Percentiles rank a stretch among this genome's conserved stretches.
Evolutionary conservation across 1,140 invertebrate genomes (phyloP).

Genomic region (Zaprionus camerounensis): DNA sequence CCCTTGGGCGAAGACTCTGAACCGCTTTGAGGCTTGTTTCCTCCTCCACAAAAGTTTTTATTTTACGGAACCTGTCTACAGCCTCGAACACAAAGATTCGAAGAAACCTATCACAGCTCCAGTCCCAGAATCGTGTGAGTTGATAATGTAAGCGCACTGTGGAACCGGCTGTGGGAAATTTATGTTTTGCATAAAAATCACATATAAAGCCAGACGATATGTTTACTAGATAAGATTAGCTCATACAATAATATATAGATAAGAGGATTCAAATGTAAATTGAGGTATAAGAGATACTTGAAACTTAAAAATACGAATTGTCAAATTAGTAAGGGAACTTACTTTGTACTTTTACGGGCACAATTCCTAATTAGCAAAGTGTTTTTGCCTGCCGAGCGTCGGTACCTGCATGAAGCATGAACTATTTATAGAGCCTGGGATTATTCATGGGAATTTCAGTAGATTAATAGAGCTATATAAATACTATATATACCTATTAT

Average conservation of each 20-base stretch:
- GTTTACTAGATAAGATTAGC: constrained; percentile 6
- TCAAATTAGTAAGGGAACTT: too few species aligned
- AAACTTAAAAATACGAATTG: neutral
- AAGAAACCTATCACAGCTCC: constrained; percentile 8
- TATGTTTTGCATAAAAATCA: constrained; percentile 12
- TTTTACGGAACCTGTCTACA: constrained; percentile 42
- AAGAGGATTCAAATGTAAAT: neutral
- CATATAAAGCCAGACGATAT: constrained; percentile 1
- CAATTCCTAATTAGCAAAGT: neutral
- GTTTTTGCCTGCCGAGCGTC: neutral
- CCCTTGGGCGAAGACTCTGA: constrained; percentile 24
- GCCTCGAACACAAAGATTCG: constrained; percentile 7
- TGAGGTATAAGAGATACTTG: neutral
- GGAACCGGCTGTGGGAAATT: neutral
- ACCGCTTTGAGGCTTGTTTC: constrained; percentile 36
- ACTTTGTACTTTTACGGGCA: neutral
- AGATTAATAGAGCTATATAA: too few species aligned
- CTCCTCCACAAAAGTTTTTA: constrained; percentile 64
- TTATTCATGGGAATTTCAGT: neutral
- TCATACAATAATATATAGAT: constrained; percentile 1
- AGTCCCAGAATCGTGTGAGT: constrained; percentile 2
- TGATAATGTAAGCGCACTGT: constrained; percentile 7
- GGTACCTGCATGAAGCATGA: neutral
- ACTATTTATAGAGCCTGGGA: neutral
- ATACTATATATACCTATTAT: too few species aligned